Conservation (phyloP, 2,888 invertebrate species). For the Apodemia mormo region DNA sequence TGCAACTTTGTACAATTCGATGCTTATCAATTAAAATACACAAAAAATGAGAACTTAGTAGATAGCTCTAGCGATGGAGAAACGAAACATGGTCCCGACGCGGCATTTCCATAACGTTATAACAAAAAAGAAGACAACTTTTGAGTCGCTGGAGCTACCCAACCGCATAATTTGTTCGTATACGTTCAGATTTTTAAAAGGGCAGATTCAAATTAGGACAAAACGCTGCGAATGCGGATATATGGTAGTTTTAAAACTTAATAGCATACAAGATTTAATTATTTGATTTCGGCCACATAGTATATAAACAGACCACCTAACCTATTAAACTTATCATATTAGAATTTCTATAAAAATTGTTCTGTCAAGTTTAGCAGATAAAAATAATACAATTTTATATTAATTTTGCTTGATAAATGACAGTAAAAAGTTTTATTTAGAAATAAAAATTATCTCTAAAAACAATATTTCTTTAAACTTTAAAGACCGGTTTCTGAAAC, state of each 20-base stretch:
- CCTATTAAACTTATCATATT: no score
- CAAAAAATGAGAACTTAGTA: neutral
- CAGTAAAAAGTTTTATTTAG: no score
- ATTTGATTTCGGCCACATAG: neutral
- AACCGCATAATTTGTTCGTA: neutral
- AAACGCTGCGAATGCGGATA: neutral
- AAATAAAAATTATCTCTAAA: no score
- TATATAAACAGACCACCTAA: no score
- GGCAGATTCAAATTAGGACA: neutral
- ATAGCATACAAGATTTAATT: neutral
- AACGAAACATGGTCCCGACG: constrained; percentile 15
- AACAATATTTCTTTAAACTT: no score
- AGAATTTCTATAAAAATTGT: no score
- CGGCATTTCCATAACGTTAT: neutral
- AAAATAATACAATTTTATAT: no score
- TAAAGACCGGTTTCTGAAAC: no score
- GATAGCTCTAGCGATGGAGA: constrained; percentile 15
- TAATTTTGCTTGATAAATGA: no score
- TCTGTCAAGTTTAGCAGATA: no score
- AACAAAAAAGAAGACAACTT: constrained; percentile 16
- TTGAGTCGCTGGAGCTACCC: constrained; percentile 17
- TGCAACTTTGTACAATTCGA: constrained; percentile 17
- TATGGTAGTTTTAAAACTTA: no score
- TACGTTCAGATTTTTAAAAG: neutral
- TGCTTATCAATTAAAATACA: constrained; percentile 18